Percentiles rank a stretch among this genome's conserved stretches.
phyloP scores from a whole-genome alignment of 2,888 invertebrate genomes.

The Dynastes hyllus region DNA sequence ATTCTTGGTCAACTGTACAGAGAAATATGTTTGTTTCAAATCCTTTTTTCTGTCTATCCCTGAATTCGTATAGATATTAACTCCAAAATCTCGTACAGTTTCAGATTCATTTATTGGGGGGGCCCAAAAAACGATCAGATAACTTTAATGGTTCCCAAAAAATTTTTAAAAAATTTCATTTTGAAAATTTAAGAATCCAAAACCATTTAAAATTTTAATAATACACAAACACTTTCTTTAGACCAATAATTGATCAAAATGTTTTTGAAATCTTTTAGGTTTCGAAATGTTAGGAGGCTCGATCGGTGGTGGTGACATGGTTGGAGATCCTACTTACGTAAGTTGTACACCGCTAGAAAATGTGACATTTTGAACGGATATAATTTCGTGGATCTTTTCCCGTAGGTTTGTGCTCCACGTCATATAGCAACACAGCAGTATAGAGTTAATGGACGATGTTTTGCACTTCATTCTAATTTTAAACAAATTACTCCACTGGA shows the following conservation, averaged over 20 bases:
- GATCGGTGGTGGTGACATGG: conserved; percentile 48
- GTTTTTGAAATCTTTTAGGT: not conserved
- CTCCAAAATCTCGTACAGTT: not conserved
- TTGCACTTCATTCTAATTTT: not conserved
- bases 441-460: conserved; percentile 22
- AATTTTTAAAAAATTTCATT: no score
- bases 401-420: conserved; percentile 15
- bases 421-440: not conserved
- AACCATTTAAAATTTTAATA: no score
- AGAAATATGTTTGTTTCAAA: no score
- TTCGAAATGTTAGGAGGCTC: conserved; percentile 49
- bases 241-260: not conserved
- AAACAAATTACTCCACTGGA: conserved; percentile 5
- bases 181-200: no score
- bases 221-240: no score
- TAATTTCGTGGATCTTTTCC: not conserved
- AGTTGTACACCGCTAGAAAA: conserved; percentile 2
- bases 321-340: conserved; percentile 50
- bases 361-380: not conserved
- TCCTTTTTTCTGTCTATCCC: no score
- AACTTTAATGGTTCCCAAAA: no score
- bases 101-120: conserved; percentile 15
- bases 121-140: conserved; percentile 6
- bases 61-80: no score
- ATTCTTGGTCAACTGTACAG: no score